These are phyloP conservation scores for Ursus arctos DNA, from an alignment of 2,113 vertebrate species.

Conservation along the genomic window DNA sequence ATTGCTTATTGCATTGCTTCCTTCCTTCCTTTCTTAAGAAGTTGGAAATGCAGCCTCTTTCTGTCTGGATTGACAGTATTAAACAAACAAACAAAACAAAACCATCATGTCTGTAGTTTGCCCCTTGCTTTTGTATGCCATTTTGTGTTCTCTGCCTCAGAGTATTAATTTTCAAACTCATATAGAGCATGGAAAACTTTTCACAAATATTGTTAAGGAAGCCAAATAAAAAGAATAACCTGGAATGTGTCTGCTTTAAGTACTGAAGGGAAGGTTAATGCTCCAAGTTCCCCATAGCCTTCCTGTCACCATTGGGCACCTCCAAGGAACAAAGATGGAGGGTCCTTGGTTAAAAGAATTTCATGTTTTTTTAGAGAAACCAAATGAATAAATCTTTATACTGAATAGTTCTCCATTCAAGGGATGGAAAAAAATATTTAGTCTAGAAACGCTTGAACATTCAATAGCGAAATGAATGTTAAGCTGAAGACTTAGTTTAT, in stretches of 20 bases:
- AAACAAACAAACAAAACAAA: background rate
- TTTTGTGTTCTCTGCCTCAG: background rate
- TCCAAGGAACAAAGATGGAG: background rate
- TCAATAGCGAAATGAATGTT: background rate
- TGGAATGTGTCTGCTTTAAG: background rate
- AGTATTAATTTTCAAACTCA: background rate
- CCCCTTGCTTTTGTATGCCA: background rate
- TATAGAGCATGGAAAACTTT: background rate
- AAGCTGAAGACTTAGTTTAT: background rate
- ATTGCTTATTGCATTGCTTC: accelerated
- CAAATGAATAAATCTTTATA: background rate
- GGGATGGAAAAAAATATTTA: background rate
- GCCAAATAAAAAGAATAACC: background rate
- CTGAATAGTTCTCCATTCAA: background rate
- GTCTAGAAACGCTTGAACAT: background rate
- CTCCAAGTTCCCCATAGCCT: accelerated
- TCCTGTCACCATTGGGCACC: background rate
- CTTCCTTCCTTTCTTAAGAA: background rate
- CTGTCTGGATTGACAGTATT: background rate
- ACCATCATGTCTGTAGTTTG: background rate
- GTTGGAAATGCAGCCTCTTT: background rate
- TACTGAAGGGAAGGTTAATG: background rate
- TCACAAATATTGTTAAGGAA: background rate
- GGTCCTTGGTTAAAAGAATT: background rate
- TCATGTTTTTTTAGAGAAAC: background rate